A percentile compares a stretch with the other conserved stretches of the same genome.
These are phyloP conservation scores for Neotoma lepida DNA, from an alignment of 2,113 vertebrate species.

Conservation along the genomic window DNA sequence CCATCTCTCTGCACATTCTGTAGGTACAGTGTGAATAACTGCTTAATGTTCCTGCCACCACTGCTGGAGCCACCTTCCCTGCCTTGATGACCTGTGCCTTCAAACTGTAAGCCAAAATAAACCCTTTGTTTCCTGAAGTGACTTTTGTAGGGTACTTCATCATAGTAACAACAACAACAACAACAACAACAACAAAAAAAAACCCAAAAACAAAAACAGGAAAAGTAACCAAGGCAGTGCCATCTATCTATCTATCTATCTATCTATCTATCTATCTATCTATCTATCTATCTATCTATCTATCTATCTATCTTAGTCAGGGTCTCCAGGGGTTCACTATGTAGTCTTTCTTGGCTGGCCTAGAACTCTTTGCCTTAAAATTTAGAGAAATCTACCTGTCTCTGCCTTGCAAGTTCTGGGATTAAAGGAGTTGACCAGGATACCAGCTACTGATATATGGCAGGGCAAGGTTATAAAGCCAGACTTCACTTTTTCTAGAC, in stretches of 20 bases:
- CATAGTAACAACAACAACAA: not conserved
- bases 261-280: no score
- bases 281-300: no score
- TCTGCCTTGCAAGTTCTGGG: not conserved
- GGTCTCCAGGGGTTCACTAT: not conserved
- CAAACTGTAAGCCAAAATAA: not conserved
- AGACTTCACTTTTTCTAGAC: not conserved
- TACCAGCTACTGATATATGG: not conserved
- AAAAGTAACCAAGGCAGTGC: not conserved
- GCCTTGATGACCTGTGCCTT: not conserved
- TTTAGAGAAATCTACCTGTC: not conserved
- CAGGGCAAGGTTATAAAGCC: not conserved
- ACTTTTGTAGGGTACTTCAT: not conserved
- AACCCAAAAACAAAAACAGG: no score
- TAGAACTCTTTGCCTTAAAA: not conserved
- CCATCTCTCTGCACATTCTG: not conserved
- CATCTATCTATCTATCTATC: no score
- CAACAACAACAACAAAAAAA: no score
- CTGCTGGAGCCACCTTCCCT: not conserved
- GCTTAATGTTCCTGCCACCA: not conserved
- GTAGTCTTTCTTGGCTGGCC: not conserved
- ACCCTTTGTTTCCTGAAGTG: no score
- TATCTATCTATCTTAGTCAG: not conserved
- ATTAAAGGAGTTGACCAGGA: not conserved
- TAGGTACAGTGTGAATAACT: not conserved